Evolutionary conservation across 2,113 vertebrate genomes (phyloP).

Genomic region (Nansenia antarctica): DNA sequence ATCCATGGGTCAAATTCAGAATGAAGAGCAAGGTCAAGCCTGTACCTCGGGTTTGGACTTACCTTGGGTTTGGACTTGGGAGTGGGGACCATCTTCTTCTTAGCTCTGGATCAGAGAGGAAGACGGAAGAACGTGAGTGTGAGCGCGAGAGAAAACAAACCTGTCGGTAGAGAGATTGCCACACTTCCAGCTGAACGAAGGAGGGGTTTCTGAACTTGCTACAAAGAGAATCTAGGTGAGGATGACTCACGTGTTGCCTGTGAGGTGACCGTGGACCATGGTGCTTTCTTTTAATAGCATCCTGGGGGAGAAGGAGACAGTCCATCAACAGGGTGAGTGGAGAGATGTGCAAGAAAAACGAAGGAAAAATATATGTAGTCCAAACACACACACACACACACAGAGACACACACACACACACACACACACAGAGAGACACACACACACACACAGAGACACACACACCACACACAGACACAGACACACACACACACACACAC

Average conservation of each 20-base stretch:
- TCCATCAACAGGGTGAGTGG: no score
- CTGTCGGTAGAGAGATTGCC: neutral
- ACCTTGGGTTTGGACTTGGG: constrained; percentile 93
- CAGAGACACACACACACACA: neutral
- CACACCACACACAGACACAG: neutral
- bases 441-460: neutral
- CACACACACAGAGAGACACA: neutral
- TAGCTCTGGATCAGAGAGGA: constrained; percentile 76
- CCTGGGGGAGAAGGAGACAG: constrained; percentile 70
- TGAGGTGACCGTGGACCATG: constrained; percentile 92
- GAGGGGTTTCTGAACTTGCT: no score
- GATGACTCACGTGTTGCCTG: constrained; percentile 93
- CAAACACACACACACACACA: constrained; percentile 19
- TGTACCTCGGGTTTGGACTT: no score
- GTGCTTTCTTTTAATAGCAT: constrained; percentile 98
- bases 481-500: constrained; percentile 18
- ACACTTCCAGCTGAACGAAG: no score
- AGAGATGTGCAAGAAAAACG: neutral
- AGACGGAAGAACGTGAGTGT: neutral
- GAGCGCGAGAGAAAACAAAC: neutral
- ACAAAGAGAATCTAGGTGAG: neutral
- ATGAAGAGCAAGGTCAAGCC: no score
- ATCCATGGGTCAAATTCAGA: neutral
- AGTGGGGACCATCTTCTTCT: constrained; percentile 89
- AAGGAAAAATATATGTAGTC: no score